phyloP scores from a whole-genome alignment of 2,113 vertebrate genomes.

The Eubucco bourcierii region DNA sequence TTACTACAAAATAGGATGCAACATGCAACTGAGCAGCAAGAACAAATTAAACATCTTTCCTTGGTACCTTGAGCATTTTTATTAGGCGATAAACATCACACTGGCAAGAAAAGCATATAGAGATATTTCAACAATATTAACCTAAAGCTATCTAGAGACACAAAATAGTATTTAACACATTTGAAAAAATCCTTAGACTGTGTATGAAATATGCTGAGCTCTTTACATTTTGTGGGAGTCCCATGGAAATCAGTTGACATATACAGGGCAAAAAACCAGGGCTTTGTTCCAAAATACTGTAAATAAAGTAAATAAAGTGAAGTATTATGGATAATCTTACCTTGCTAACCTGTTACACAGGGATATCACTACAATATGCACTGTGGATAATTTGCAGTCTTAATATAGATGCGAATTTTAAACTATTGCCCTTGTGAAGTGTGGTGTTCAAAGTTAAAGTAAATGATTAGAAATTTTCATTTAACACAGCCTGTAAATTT shows the following conservation, averaged over 20 bases:
- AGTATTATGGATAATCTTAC: background rate
- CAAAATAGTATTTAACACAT: conserved; percentile 61
- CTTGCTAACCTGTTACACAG: background rate
- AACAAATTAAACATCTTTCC: conserved; percentile 83
- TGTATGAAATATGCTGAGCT: background rate
- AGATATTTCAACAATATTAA: conserved; percentile 77
- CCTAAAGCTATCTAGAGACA: conserved; percentile 67
- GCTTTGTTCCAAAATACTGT: background rate
- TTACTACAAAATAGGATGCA: conserved; percentile 84
- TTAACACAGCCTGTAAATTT: background rate
- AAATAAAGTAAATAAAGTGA: background rate
- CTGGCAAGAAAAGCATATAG: conserved; percentile 68
- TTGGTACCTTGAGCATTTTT: conserved; percentile 82
- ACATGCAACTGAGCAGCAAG: conserved; percentile 79
- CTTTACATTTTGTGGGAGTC: background rate
- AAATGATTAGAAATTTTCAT: background rate
- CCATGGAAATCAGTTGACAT: background rate
- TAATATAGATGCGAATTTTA: background rate
- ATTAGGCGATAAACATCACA: conserved; percentile 80
- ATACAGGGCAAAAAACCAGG: background rate
- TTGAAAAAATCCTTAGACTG: background rate
- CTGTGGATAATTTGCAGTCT: background rate
- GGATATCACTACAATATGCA: background rate
- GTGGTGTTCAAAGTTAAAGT: background rate
- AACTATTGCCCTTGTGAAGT: background rate